Conservation (phyloP, 2,797 vertebrate species). For the Girardinus metallicus region DNA sequence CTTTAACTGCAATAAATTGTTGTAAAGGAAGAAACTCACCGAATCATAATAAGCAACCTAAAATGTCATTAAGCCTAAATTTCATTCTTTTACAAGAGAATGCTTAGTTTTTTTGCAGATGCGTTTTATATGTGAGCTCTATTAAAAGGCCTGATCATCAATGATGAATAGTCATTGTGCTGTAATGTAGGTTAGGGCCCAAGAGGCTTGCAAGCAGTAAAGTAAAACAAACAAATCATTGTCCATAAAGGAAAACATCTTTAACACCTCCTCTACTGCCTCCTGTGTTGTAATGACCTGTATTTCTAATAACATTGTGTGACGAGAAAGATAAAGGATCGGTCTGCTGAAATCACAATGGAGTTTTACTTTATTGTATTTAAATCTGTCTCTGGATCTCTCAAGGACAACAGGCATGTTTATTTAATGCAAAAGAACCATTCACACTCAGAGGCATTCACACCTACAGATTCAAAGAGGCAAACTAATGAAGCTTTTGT, state of each 20-base stretch:
- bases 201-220: slow-evolving; percentile 56
- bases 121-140: slow-evolving; percentile 67
- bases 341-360: slow-evolving; percentile 30
- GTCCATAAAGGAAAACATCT: slow-evolving; percentile 65
- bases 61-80: slow-evolving; percentile 2
- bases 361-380: slow-evolving; percentile 29
- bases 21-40: neutral
- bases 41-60: neutral
- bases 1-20: neutral
- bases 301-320: slow-evolving; percentile 33
- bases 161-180: slow-evolving; percentile 81
- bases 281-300: slow-evolving; percentile 50
- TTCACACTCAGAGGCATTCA: slow-evolving; percentile 40
- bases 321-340: slow-evolving; percentile 37
- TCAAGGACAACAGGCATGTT: slow-evolving; percentile 42
- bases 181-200: slow-evolving; percentile 82
- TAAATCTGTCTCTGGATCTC: slow-evolving; percentile 31
- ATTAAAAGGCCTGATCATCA: slow-evolving; percentile 80
- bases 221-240: slow-evolving; percentile 77
- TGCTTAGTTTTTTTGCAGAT: slow-evolving; percentile 54
- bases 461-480: slow-evolving; percentile 49
- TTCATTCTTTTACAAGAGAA: slow-evolving; percentile 23
- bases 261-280: slow-evolving; percentile 48
- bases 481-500: slow-evolving; percentile 49
- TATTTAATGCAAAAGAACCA: slow-evolving; percentile 18